Percentiles rank a stretch among this genome's conserved stretches.
Conservation (phyloP, 1,140 invertebrate species). For the Dinoponera quadriceps region DNA sequence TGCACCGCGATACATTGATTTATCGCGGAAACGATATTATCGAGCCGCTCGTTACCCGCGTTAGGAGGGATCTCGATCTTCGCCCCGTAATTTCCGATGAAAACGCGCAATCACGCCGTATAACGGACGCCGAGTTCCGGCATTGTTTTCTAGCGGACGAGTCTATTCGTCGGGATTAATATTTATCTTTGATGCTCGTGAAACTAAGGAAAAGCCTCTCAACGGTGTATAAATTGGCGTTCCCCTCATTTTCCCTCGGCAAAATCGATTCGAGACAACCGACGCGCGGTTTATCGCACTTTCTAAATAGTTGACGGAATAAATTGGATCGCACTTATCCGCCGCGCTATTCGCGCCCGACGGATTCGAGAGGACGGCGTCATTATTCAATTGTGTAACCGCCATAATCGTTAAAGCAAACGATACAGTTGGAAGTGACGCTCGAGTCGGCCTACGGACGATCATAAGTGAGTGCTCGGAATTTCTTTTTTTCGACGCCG, state of each 20-base stretch:
- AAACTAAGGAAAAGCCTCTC: background rate
- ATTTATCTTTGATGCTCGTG: background rate
- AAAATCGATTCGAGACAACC: background rate
- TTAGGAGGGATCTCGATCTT: constrained; percentile 21
- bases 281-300: background rate
- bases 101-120: constrained; percentile 13
- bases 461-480: constrained; percentile 1
- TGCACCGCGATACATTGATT: constrained; percentile 10
- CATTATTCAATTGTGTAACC: constrained; percentile 17
- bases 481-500: constrained; percentile 4
- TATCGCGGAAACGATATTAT: constrained; percentile 17
- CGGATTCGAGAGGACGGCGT: background rate
- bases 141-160: constrained; percentile 1
- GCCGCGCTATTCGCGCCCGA: background rate
- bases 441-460: background rate
- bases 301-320: constrained; percentile 8
- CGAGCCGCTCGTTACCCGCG: background rate
- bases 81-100: constrained; percentile 37
- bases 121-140: constrained; percentile 29
- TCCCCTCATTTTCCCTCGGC: background rate
- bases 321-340: constrained; percentile 16
- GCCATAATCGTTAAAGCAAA: constrained; percentile 43
- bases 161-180: constrained; percentile 21
- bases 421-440: constrained; percentile 4
- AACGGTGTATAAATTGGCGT: background rate